Percentiles rank a stretch among this genome's conserved stretches.
These are phyloP conservation scores for Gallinago paraguaiae DNA, from an alignment of 2,113 vertebrate genomes.

Conservation along the genomic window DNA sequence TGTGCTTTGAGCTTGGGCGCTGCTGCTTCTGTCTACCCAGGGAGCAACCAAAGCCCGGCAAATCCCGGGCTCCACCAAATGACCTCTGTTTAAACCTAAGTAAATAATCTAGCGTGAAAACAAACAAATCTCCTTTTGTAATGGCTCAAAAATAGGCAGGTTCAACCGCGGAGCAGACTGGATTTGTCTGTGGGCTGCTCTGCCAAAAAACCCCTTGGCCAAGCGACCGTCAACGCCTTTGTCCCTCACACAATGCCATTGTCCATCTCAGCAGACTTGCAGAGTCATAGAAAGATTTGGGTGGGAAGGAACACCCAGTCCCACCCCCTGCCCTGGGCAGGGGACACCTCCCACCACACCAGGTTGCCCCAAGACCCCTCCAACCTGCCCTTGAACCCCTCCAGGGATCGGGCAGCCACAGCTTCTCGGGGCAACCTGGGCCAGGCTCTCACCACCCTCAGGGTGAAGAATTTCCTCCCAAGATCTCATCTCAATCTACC, in stretches of 20 bases:
- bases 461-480: fast-evolving
- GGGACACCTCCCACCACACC: not conserved
- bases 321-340: not conserved
- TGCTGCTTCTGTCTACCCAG: not conserved
- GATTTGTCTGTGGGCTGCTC: slow-evolving; percentile 30
- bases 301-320: not conserved
- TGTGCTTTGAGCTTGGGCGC: not conserved
- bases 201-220: slow-evolving; percentile 17
- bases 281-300: not conserved
- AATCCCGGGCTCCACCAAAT: not conserved
- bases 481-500: not conserved
- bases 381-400: not conserved
- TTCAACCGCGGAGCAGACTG: not conserved
- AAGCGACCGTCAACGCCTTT: not conserved
- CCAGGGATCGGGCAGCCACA: not conserved
- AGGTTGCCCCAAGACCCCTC: not conserved
- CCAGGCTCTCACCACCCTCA: not conserved
- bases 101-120: not conserved
- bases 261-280: not conserved
- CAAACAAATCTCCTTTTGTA: slow-evolving; percentile 48
- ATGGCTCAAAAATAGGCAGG: slow-evolving; percentile 28
- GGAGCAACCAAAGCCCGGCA: not conserved
- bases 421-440: not conserved
- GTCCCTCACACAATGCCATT: not conserved
- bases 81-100: slow-evolving; percentile 27